Conservation (phyloP, 1,140 invertebrate genomes). For the Caligus rogercresseyi region DNA sequence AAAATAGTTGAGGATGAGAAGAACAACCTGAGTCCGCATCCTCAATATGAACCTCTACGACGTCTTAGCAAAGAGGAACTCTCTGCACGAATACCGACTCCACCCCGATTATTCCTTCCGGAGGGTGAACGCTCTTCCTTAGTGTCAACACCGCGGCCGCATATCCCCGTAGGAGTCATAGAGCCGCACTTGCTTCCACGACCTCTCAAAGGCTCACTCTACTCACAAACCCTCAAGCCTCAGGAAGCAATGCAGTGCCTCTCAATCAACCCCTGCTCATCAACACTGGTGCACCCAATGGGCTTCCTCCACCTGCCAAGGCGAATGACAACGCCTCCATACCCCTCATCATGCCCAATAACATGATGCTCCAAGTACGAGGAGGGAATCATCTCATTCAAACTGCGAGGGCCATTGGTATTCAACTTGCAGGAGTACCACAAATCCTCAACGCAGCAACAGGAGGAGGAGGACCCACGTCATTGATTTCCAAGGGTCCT, state of each 20-base stretch:
- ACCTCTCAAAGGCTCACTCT: neutral
- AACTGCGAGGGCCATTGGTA: neutral
- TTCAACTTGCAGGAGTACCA: neutral
- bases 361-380: neutral
- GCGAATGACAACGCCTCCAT: neutral
- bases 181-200: neutral
- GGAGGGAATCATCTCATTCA: neutral
- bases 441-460: neutral
- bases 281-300: slow-evolving; percentile 2
- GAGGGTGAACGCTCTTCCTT: neutral
- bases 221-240: neutral
- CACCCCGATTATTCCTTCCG: slow-evolving; percentile 15
- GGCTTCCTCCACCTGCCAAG: neutral
- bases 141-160: neutral
- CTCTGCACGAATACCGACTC: slow-evolving; percentile 4
- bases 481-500: no score
- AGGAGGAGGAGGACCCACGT: no score
- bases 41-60: neutral
- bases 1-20: slow-evolving; percentile 8
- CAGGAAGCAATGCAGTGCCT: neutral
- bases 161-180: slow-evolving; percentile 12
- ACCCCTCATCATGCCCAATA: neutral
- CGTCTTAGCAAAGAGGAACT: neutral
- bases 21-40: neutral
- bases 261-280: slow-evolving; percentile 9